Evolutionary conservation across 37 sponge, comb jelly and placozoan species (phyloP).

Genomic region (Dysidea cf. avara): DNA sequence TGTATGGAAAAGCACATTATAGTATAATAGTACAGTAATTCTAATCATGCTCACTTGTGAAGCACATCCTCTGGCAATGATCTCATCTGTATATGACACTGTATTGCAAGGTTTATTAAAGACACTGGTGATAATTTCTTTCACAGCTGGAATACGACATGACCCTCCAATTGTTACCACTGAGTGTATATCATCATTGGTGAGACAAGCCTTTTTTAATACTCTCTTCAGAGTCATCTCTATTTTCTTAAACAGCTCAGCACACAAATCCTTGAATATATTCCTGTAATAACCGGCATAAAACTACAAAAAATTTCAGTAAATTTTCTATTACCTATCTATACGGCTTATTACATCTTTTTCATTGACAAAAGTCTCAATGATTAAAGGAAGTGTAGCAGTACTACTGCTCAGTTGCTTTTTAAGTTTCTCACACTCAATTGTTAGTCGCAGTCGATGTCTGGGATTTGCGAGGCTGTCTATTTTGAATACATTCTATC

Average conservation of each 20-base stretch:
- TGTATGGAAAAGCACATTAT: conserved; percentile 85
- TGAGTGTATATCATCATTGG: conserved; percentile 61
- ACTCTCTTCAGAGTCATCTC: conserved; percentile 53
- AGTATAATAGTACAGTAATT: neutral
- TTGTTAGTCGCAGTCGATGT: conserved; percentile 59
- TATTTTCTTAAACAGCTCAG: conserved; percentile 72
- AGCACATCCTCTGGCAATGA: conserved; percentile 93
- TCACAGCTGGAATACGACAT: conserved; percentile 84
- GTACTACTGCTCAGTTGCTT: conserved; percentile 88
- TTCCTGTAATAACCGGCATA: conserved; percentile 38
- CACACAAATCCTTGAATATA: conserved; percentile 76
- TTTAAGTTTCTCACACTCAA: conserved; percentile 95
- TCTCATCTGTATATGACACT: conserved; percentile 93
- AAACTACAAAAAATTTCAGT: too few species aligned
- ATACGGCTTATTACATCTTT: conserved; percentile 80
- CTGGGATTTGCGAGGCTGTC: conserved; percentile 40
- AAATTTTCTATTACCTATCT: conserved; percentile 47
- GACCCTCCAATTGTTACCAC: conserved; percentile 95
- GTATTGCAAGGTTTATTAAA: conserved; percentile 80
- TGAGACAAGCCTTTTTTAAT: conserved; percentile 70
- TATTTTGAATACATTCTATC: conserved; percentile 79
- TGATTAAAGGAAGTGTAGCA: conserved; percentile 78
- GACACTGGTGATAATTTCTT: conserved; percentile 69
- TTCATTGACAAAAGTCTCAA: conserved; percentile 95
- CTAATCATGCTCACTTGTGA: conserved; percentile 67